Evolutionary conservation across 2,113 vertebrate species (phyloP).

Genomic region (Pandion haliaetus): DNA sequence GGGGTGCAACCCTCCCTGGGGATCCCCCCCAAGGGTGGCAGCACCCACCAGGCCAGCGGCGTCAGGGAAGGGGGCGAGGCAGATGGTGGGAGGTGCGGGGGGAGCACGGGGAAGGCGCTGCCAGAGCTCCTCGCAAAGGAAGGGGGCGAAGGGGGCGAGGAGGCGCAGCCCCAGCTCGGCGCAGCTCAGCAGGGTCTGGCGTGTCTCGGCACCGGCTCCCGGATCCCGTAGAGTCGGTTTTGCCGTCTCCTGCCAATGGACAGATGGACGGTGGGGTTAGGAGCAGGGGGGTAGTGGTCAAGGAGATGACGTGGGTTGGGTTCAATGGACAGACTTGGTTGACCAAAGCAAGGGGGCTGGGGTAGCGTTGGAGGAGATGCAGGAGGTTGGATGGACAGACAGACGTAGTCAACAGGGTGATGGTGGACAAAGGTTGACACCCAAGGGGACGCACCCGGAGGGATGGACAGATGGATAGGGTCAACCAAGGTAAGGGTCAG

Average conservation of each 20-base stretch:
- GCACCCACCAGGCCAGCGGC: background rate
- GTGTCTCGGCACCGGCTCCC: accelerated
- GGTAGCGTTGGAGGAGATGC: background rate
- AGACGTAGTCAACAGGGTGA: background rate
- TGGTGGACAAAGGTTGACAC: background rate
- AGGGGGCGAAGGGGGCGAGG: background rate
- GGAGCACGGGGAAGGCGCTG: background rate
- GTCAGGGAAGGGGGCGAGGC: background rate
- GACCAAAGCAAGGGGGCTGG: background rate
- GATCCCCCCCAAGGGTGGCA: background rate
- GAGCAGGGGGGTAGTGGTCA: background rate
- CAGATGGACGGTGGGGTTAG: no score
- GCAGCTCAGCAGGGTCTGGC: background rate
- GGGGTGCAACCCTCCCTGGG: no score
- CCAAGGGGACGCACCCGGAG: background rate
- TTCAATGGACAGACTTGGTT: background rate
- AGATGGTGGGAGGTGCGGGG: background rate
- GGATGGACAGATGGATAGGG: background rate
- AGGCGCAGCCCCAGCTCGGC: background rate
- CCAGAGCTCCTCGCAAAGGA: background rate
- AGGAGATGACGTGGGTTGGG: background rate
- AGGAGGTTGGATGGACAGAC: background rate
- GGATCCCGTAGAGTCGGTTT: background rate
- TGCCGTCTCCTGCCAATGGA: background rate
- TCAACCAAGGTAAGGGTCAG: background rate